Base-by-base conservation (phyloP, 2,888 invertebrate genomes). In the Drosophila monieri region DNA sequence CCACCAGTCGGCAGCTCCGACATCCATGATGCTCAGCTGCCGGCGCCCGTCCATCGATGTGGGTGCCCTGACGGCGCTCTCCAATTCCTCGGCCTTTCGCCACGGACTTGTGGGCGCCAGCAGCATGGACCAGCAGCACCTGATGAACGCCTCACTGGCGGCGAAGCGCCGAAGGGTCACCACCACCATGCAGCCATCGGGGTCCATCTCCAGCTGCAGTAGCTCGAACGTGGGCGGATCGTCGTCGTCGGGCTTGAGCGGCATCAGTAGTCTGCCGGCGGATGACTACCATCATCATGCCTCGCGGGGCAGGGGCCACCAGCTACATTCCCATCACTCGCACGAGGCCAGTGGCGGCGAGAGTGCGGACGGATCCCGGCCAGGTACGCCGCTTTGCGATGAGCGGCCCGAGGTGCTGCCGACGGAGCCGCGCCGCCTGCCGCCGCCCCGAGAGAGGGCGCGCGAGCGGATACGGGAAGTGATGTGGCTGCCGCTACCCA, bases 331-430 rank as follows among this genome's bases (percentile, higher is more conserved):
- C 85, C 91, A 91, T 90, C 91, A 92, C 74, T 91, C 93, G 90
- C 90, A 91, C 62, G 93, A 93, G 76, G 92, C 92, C 75, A 93
- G 93, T 60, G 94, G 94, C 60, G 93, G 93, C 35, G 94, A 94
- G 77, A 94, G 94, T 85, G 93, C 93, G 57, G 94, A 94, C 59
- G 95, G 95, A 71, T 96, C 96, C 10, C 93, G 97, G 61, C 96
- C 97, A 2, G 97, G 97, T 49, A 97, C 97, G 12, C 97, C 97
- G 1, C 92, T 97, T 58, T 95, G 96, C 84, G 96, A 97, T 91
- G 97, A 97, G 89, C 92, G 95, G 51, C 96, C 96, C 1, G 96
- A 96, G 88, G 93, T 94, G 72, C 69, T 93, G 68, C 96, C 96
- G 9, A 94, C 94, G 67, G 96, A 96, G 90, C 96, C 96, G 18